Conservation (phyloP, 2,797 vertebrate genomes). For the Eidolon dupreanum region DNA sequence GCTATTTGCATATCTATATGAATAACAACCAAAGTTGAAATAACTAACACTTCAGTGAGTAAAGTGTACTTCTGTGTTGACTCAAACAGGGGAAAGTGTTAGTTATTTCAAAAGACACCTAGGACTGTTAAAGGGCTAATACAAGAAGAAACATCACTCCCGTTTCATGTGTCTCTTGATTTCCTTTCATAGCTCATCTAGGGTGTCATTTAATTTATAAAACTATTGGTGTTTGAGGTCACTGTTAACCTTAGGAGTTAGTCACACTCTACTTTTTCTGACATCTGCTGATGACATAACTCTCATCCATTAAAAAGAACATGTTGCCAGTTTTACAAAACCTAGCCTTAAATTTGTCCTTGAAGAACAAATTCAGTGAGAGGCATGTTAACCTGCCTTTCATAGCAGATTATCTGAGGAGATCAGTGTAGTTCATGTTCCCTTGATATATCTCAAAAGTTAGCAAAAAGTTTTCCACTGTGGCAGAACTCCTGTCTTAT, state of each 20-base stretch:
- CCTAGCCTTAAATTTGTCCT: constrained; percentile 24
- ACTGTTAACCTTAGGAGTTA: not conserved
- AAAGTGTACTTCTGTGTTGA: not conserved
- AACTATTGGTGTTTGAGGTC: not conserved
- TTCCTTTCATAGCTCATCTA: not conserved
- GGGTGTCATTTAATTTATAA: constrained; percentile 40
- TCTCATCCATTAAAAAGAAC: not conserved
- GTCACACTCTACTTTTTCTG: not conserved
- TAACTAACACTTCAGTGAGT: not conserved
- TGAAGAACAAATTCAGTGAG: constrained; percentile 18
- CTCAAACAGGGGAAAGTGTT: not conserved
- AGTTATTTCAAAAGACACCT: not conserved
- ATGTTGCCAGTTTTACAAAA: constrained; percentile 11
- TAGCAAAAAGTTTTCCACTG: not conserved
- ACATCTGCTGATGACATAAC: not conserved
- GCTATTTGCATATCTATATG: not conserved
- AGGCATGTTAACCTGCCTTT: not conserved
- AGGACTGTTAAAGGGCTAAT: not conserved
- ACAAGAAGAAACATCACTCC: not conserved
- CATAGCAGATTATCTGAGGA: constrained; percentile 32
- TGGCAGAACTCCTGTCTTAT: not conserved
- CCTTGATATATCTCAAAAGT: constrained; percentile 24
- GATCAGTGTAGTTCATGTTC: not conserved
- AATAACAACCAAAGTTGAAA: not conserved
- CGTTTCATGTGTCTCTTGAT: not conserved